Evolutionary conservation across 2,797 vertebrate species (phyloP).

Genomic region (Melanogrammus aeglefinus): DNA sequence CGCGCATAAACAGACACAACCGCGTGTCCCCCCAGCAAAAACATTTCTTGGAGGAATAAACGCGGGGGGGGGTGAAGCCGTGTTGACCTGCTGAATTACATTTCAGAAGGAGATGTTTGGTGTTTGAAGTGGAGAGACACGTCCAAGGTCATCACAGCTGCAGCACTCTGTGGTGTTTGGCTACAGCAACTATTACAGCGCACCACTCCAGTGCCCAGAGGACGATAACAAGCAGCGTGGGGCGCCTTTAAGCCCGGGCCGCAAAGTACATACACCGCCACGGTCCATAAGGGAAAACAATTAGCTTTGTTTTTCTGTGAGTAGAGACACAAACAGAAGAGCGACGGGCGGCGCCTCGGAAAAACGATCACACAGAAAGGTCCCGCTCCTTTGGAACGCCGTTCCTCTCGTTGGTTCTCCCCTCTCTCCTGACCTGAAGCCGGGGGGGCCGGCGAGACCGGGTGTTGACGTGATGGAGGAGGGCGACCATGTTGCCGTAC

Average conservation of each 20-base stretch:
- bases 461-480: background rate
- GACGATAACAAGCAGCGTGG: constrained; percentile 44
- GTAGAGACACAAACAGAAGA: constrained; percentile 33
- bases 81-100: constrained; percentile 47
- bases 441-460: background rate
- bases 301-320: constrained; percentile 58
- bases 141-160: constrained; percentile 24
- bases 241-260: constrained; percentile 37
- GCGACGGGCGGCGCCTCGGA: background rate
- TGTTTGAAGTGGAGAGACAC: constrained; percentile 13
- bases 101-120: constrained; percentile 39
- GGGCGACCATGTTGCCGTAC: background rate
- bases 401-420: background rate
- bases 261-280: constrained; percentile 47
- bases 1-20: constrained; percentile 22
- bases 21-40: constrained; percentile 42
- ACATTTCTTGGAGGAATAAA: constrained; percentile 39
- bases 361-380: no score
- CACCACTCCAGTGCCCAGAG: constrained; percentile 41
- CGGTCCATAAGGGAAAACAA: constrained; percentile 48
- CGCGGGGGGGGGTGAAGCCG: constrained; percentile 35
- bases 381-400: no score
- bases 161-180: constrained; percentile 35
- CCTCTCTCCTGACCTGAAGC: background rate
- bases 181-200: constrained; percentile 37